Evolutionary conservation across 2,888 invertebrate species (phyloP).

Genomic region (Operophtera brumata): DNA sequence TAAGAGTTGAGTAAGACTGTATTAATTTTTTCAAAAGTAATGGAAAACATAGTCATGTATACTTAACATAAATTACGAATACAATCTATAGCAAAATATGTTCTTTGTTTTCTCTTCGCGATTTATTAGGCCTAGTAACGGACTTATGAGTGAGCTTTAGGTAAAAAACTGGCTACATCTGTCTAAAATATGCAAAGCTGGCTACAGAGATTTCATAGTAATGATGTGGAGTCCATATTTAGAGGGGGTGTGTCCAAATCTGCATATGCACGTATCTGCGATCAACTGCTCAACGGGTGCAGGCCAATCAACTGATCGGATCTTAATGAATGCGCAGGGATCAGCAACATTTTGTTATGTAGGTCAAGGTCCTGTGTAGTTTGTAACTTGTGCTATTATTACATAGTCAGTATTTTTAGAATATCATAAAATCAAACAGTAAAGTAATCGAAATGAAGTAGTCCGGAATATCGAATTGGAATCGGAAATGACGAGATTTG

Average conservation of each 20-base stretch:
- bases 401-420: no score
- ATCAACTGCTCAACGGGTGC: slow-evolving; percentile 17
- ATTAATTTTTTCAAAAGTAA: no score
- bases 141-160: no score
- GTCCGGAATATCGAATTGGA: no score
- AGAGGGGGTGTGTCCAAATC: slow-evolving; percentile 30
- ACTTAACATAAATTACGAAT: no score
- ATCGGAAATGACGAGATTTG: no score
- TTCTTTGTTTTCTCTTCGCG: no score
- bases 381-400: background rate
- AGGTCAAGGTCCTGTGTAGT: slow-evolving; percentile 14
- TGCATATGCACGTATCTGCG: slow-evolving; percentile 28
- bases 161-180: background rate
- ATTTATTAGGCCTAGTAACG: no score
- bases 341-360: slow-evolving; percentile 28
- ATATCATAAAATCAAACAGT: background rate
- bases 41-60: no score
- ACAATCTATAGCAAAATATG: no score
- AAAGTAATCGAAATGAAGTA: no score
- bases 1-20: no score
- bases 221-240: slow-evolving; percentile 14
- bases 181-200: background rate
- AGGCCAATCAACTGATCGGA: slow-evolving; percentile 22
- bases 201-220: background rate
- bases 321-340: slow-evolving; percentile 27